These are phyloP conservation scores for Erannis defoliaria DNA, from an alignment of 2,888 invertebrate genomes.

Conservation along the genomic window DNA sequence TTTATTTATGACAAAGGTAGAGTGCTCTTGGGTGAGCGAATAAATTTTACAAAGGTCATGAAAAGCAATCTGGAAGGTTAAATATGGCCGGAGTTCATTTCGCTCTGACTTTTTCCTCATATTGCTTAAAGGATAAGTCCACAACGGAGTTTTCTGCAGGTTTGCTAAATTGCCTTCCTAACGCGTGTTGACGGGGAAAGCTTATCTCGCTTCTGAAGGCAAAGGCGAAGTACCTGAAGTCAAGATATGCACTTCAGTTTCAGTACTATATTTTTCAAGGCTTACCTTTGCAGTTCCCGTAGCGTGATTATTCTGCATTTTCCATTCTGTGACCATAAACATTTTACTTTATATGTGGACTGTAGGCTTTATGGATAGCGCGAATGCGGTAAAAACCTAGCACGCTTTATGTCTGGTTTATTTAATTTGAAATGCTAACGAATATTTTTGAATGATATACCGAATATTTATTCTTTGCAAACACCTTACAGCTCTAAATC, in stretches of 20 bases:
- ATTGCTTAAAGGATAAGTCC: conserved; percentile 35
- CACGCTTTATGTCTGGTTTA: conserved; percentile 24
- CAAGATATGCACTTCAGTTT: conserved; percentile 18
- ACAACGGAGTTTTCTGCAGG: conserved; percentile 33
- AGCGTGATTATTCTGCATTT: conserved; percentile 48
- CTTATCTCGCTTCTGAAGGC: conserved; percentile 42
- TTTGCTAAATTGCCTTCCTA: conserved; percentile 47
- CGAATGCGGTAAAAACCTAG: conserved; percentile 33
- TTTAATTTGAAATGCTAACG: conserved; percentile 9
- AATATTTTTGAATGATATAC: no score
- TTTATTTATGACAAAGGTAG: conserved; percentile 28
- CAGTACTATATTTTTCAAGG: conserved; percentile 17
- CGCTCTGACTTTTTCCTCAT: conserved; percentile 28
- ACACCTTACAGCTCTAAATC: no score
- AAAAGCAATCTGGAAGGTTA: conserved; percentile 30
- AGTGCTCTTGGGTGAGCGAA: conserved; percentile 23
- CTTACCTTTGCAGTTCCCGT: conserved; percentile 16
- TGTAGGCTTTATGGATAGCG: conserved; percentile 37
- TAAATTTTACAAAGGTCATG: conserved; percentile 31
- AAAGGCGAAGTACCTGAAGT: conserved; percentile 34
- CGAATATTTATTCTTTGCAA: no score
- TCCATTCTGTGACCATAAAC: conserved; percentile 41
- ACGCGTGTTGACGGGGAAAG: conserved; percentile 44
- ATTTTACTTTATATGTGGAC: conserved; percentile 36
- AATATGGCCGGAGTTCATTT: conserved; percentile 24